Percentiles rank a stretch among this genome's conserved stretches.
These are phyloP conservation scores for Tapirus indicus DNA, from an alignment of 2,797 vertebrate species.

Conservation along the genomic window DNA sequence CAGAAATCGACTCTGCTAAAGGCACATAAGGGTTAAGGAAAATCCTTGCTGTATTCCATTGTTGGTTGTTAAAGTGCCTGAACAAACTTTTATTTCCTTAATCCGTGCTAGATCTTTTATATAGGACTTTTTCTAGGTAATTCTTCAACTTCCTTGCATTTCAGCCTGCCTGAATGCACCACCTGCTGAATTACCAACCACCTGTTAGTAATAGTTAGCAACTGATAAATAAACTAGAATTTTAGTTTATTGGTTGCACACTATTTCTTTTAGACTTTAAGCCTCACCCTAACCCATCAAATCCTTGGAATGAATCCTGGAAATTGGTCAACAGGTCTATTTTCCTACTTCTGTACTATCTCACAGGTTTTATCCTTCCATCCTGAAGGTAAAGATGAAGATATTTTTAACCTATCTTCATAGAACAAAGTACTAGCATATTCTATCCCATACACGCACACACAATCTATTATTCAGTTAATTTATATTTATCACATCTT, in stretches of 20 bases:
- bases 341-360: neutral
- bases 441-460: no score
- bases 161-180: neutral
- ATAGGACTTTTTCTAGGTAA: neutral
- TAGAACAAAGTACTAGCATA: neutral
- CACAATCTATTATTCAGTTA: neutral
- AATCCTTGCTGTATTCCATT: neutral
- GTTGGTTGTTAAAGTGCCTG: rapidly evolving
- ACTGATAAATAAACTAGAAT: neutral
- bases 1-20: neutral
- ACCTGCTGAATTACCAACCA: neutral
- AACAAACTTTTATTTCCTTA: neutral
- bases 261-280: neutral
- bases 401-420: neutral
- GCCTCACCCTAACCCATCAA: neutral
- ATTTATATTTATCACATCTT: neutral
- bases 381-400: neutral
- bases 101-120: neutral
- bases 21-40: neutral
- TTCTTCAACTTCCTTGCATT: neutral
- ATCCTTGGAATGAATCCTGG: neutral
- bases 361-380: neutral
- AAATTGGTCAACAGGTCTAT: neutral
- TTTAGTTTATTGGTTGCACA: neutral
- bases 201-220: neutral